Conservation (phyloP, 1,140 invertebrate genomes). For the Musca domestica region DNA sequence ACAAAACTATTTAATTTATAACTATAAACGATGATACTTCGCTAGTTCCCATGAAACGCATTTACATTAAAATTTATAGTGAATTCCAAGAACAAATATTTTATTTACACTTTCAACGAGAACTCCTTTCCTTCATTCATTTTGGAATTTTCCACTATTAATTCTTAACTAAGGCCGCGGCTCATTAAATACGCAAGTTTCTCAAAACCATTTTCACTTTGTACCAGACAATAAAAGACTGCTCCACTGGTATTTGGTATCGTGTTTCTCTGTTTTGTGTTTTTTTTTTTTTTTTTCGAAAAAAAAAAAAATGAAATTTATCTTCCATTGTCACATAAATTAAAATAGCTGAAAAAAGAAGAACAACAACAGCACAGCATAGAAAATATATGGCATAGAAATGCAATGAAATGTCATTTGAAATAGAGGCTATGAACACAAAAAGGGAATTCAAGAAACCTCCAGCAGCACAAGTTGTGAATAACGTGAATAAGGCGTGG, state of each 20-base stretch:
- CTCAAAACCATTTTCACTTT: not conserved
- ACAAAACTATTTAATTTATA: too few relatives aligned
- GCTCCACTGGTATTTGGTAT: too few relatives aligned
- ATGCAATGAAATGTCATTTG: conserved; percentile 10
- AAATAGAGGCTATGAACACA: not conserved
- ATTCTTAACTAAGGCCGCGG: not conserved
- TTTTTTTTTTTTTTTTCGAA: not conserved
- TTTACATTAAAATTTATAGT: too few relatives aligned
- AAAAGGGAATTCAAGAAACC: not conserved
- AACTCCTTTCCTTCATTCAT: too few relatives aligned
- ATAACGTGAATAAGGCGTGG: too few relatives aligned
- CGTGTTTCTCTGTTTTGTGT: not conserved
- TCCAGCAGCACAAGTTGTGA: too few relatives aligned
- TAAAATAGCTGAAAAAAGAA: too few relatives aligned
- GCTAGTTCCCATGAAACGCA: too few relatives aligned
- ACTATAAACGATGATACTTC: too few relatives aligned
- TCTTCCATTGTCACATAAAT: conserved; percentile 23
- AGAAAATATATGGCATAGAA: conserved; percentile 9
- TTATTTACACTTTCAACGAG: too few relatives aligned
- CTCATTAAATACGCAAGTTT: conserved; percentile 1
- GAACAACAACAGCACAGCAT: not conserved
- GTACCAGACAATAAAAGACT: not conserved
- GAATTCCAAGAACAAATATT: too few relatives aligned
- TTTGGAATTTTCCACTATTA: too few relatives aligned
- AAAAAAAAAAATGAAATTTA: conserved; percentile 1